phyloP scores from a whole-genome alignment of 2,888 invertebrate species.

The Caenorhabditis uteleia region DNA sequence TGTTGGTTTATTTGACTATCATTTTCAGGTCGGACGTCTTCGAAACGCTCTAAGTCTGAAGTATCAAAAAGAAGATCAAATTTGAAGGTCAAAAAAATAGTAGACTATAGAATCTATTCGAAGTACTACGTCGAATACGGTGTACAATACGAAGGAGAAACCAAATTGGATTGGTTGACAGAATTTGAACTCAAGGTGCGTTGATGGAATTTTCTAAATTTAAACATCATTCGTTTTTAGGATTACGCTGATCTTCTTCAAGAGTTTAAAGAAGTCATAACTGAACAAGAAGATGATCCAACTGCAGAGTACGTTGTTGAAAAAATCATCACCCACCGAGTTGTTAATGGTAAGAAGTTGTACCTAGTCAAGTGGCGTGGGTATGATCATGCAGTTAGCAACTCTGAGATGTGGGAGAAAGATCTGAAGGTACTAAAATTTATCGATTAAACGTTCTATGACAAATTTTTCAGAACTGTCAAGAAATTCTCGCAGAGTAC shows the following conservation, averaged over 20 bases:
- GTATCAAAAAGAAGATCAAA: too few relatives aligned
- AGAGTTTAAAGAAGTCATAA: slow-evolving; percentile 13
- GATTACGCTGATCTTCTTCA: not conserved
- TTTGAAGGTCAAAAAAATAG: slow-evolving; percentile 9
- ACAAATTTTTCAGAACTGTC: slow-evolving; percentile 12
- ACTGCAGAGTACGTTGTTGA: slow-evolving; percentile 8
- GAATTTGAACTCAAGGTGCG: slow-evolving; percentile 16
- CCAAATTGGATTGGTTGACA: slow-evolving; percentile 2
- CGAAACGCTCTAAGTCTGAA: too few relatives aligned
- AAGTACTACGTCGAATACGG: slow-evolving; percentile 19
- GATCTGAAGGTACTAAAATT: slow-evolving; percentile 10
- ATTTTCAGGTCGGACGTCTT: too few relatives aligned
- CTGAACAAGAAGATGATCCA: slow-evolving; percentile 9
- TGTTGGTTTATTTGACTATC: too few relatives aligned
- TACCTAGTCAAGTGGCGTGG: slow-evolving; percentile 21
- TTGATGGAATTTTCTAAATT: not conserved
- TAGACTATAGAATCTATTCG: slow-evolving; percentile 12
- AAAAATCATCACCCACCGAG: slow-evolving; percentile 19
- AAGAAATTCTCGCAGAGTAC: too few relatives aligned
- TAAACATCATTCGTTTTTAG: slow-evolving; percentile 1
- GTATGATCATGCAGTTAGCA: slow-evolving; percentile 11
- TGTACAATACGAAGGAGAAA: not conserved
- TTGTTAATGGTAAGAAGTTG: slow-evolving; percentile 3
- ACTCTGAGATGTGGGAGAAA: slow-evolving; percentile 23
- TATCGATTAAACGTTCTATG: too few relatives aligned